Conservation (phyloP, 2,797 vertebrate genomes). For the Ceryle rudis region DNA sequence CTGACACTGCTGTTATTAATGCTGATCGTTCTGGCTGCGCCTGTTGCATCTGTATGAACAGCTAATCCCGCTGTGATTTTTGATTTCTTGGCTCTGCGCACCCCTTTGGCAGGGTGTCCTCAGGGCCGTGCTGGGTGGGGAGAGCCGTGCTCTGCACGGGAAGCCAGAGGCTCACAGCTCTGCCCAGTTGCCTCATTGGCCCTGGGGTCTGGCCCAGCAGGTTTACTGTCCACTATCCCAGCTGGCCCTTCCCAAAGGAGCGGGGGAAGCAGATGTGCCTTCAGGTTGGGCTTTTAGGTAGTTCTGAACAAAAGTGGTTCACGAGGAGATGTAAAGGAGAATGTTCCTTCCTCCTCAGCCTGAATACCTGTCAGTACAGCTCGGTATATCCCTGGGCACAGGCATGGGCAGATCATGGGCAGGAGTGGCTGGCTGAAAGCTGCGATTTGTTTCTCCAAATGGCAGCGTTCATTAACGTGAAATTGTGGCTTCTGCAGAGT, state of each 20-base stretch:
- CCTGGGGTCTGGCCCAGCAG: not conserved
- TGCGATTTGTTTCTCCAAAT: not conserved
- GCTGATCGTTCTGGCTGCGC: not conserved
- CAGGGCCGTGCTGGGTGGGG: not conserved
- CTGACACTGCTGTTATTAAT: not conserved
- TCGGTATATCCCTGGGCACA: not conserved
- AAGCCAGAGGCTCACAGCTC: not conserved
- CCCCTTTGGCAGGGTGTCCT: not conserved
- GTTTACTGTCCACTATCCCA: not conserved
- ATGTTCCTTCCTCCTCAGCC: not conserved
- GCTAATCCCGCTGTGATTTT: not conserved
- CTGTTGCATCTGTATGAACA: not conserved
- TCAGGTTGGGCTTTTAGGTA: not conserved
- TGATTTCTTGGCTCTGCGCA: not conserved
- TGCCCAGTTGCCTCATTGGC: not conserved
- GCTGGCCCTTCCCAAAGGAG: not conserved
- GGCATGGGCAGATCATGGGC: not conserved
- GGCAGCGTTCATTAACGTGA: not conserved
- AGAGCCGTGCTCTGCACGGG: accelerated
- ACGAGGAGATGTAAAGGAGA: not conserved
- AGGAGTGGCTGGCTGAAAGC: not conserved
- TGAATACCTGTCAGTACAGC: not conserved
- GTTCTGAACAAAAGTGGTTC: not conserved
- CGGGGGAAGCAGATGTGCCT: accelerated
- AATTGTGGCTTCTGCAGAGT: not conserved